Base-by-base conservation (phyloP, 1,140 invertebrate species). In the Heterodera carotae region DNA sequence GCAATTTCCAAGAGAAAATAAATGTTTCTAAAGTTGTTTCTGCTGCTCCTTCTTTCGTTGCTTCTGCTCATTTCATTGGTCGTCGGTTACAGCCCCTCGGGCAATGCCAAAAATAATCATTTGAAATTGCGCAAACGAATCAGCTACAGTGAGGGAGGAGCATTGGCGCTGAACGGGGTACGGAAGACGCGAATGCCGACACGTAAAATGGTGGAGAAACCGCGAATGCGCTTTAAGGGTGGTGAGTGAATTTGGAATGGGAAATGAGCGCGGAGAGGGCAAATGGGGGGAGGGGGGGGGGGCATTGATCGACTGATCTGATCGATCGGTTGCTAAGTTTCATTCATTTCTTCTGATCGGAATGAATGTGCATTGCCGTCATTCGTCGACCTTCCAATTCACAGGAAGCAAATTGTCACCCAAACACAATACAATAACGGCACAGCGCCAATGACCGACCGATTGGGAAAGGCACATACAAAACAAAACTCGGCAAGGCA, bases 131-230 rank as follows among this genome's bases (percentile, higher is more conserved):
- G 76, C 18, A 77, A 77, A 64, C 60, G 69, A 31, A 66, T 77
- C 25, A 69, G 33, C n/a, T 72, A 77, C 43, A 74, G 76, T 33
- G 76, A 77, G 29, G 59, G 72, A 12, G 34, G 72, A 25, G 72
- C 64, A 22, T 31, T 74, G 53, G 72, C 53, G 18, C 34, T 74
- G 39, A 72, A 77, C 53, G n/a, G 70, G 59, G 69, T n/a, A 18
- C 66, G 39, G 29, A 77, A 69, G 60, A 69, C 36, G 64, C 68
- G 60, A 69, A 69, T 56, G 75, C 76, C 76, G 15, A 66, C 76
- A 7, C 59, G 76, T 31, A 77, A 77, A 39, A 77, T 77, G 76
- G 70, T 77, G 56, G 76, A 77, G 64, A 77, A 77, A 33, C 76
- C 76, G 34, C 48, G 53, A 56, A 43, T 77, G 69, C 76, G 76